These are phyloP conservation scores for Dendrocincla tyrannina DNA, from an alignment of 2,797 vertebrate species.

Conservation along the genomic window DNA sequence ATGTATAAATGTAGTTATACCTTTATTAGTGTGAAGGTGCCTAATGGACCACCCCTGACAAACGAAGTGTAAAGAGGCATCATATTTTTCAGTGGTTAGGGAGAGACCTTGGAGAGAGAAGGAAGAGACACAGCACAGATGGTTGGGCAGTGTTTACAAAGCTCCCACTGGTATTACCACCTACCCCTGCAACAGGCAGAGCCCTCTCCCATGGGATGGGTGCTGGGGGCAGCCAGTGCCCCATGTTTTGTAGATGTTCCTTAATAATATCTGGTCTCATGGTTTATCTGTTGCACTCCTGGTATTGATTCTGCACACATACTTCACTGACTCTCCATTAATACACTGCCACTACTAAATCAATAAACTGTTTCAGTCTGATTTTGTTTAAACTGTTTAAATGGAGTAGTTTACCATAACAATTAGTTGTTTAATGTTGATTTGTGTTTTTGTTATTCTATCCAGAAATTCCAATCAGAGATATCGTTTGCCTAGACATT, in stretches of 20 bases:
- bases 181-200: fast-evolving
- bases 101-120: neutral
- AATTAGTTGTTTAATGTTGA: neutral
- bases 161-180: neutral
- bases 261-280: neutral
- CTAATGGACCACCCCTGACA: neutral
- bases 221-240: fast-evolving
- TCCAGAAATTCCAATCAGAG: neutral
- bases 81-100: neutral
- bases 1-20: fast-evolving
- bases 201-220: neutral
- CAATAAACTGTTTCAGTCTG: neutral
- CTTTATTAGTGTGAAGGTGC: neutral
- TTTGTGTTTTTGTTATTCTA: neutral
- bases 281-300: neutral
- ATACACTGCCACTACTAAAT: neutral
- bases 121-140: neutral
- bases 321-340: neutral
- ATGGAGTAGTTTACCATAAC: neutral
- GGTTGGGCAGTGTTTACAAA: neutral
- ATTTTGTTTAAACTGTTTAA: neutral
- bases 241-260: neutral
- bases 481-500: neutral
- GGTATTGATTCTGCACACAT: neutral
- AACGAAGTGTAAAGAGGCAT: neutral